Evolutionary conservation across 2,888 invertebrate species (phyloP).

Genomic region (Thymelicus lineola): DNA sequence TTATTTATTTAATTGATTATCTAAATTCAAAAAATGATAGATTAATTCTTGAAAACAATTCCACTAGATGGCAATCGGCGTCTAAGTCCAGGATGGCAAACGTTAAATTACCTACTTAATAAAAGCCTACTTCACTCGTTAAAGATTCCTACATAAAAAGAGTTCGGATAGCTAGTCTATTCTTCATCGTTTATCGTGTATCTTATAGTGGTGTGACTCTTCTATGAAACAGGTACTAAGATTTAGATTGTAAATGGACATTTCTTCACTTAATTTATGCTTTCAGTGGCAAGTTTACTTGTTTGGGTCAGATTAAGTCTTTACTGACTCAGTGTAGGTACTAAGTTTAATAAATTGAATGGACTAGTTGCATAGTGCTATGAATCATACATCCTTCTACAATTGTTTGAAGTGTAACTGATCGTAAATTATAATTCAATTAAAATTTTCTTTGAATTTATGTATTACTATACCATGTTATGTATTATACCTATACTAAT

Average conservation of each 20-base stretch:
- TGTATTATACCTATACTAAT: no score
- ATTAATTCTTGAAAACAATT: no score
- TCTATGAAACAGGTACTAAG: constrained; percentile 21
- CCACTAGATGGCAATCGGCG: no score
- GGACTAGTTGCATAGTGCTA: constrained; percentile 12
- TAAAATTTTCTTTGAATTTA: constrained; percentile 8
- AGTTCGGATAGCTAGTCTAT: no score
- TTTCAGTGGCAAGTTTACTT: constrained; percentile 13
- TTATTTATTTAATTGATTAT: no score
- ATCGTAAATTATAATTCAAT: constrained; percentile 20
- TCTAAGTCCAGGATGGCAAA: no score
- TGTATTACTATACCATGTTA: no score
- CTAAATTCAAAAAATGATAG: no score
- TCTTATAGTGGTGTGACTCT: not conserved
- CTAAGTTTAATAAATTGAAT: constrained; percentile 38
- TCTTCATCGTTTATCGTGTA: not conserved
- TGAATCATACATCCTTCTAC: constrained; percentile 12
- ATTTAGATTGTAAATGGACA: constrained; percentile 20
- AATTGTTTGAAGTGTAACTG: constrained; percentile 12
- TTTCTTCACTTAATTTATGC: constrained; percentile 26
- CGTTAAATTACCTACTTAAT: no score
- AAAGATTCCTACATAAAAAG: no score
- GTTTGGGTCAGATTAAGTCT: constrained; percentile 24
- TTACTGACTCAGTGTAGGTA: constrained; percentile 35
- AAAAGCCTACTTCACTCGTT: no score